Percentiles rank a stretch among this genome's conserved stretches.
phyloP scores from a whole-genome alignment of 1,140 invertebrate species.

The Drosophila virilis region DNA sequence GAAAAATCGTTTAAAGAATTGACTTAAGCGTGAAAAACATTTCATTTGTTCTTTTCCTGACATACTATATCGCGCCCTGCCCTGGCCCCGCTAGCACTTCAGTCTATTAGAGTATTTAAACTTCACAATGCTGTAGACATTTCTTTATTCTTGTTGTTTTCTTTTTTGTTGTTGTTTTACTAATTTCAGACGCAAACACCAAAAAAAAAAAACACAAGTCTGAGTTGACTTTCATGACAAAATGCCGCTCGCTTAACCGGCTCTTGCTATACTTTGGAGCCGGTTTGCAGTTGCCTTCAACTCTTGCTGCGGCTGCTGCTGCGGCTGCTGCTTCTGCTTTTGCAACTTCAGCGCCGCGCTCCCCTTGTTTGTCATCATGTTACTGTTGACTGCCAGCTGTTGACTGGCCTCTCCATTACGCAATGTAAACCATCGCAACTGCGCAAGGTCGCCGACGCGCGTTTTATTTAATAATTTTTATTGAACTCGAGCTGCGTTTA shows the following conservation, averaged over 20 bases:
- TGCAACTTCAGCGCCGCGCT: neutral
- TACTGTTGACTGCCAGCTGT: constrained; percentile 22
- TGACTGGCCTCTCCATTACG: constrained; percentile 50
- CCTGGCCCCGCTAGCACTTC: too few relatives aligned
- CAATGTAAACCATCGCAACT: constrained; percentile 71
- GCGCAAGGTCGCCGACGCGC: constrained; percentile 60
- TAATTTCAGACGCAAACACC: constrained; percentile 40
- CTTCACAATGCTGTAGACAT: neutral
- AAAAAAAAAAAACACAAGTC: neutral
- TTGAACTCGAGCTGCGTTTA: constrained; percentile 35
- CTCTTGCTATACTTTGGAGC: constrained; percentile 57
- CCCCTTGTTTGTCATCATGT: neutral
- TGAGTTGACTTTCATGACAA: constrained; percentile 9
- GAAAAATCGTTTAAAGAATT: too few relatives aligned
- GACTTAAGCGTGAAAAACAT: too few relatives aligned
- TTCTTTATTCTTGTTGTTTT: neutral
- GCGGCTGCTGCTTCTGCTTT: constrained; percentile 4
- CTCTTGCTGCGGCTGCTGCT: constrained; percentile 9
- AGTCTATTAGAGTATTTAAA: neutral
- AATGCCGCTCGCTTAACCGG: constrained; percentile 63
- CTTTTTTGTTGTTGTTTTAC: constrained; percentile 39
- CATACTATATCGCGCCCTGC: too few relatives aligned
- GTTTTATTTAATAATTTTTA: constrained; percentile 59
- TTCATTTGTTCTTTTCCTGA: too few relatives aligned
- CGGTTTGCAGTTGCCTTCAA: constrained; percentile 52